Percentiles rank a stretch among this genome's conserved stretches.
phyloP scores from a whole-genome alignment of 2,888 invertebrate species.

The Sarcophaga subvicina region DNA sequence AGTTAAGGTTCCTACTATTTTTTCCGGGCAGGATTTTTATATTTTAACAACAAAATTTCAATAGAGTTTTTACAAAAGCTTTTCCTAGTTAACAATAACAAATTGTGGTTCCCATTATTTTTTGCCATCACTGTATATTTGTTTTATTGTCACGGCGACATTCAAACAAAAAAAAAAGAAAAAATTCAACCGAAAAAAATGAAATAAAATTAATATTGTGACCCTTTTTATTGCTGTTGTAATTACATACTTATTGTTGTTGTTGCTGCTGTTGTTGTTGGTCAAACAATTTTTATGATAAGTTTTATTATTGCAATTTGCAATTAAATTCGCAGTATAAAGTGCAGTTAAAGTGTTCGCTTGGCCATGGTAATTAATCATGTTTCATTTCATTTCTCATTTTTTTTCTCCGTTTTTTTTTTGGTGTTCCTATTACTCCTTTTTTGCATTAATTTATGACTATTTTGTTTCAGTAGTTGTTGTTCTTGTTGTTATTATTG shows the following conservation, averaged over 20 bases:
- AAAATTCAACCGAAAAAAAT: not conserved
- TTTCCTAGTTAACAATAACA: not conserved
- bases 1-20: no score
- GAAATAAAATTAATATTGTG: conserved; percentile 11
- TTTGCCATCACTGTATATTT: not conserved
- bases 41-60: conserved; percentile 10
- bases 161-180: not conserved
- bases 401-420: conserved; percentile 18
- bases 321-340: conserved; percentile 68
- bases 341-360: conserved; percentile 69
- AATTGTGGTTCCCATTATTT: conserved; percentile 28
- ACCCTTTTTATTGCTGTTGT: conserved; percentile 41
- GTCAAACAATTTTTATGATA: conserved; percentile 64
- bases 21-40: no score
- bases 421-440: no score
- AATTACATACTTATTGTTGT: conserved; percentile 11
- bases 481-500: not conserved
- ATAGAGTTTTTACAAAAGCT: not conserved
- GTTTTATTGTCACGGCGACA: not conserved
- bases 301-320: conserved; percentile 68
- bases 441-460: conserved; percentile 2
- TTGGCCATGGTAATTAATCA: conserved; percentile 71
- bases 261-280: conserved; percentile 15
- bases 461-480: not conserved
- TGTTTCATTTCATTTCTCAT: conserved; percentile 47